Base-by-base conservation (phyloP, 2,113 vertebrate species). In the Otocyon megalotis region DNA sequence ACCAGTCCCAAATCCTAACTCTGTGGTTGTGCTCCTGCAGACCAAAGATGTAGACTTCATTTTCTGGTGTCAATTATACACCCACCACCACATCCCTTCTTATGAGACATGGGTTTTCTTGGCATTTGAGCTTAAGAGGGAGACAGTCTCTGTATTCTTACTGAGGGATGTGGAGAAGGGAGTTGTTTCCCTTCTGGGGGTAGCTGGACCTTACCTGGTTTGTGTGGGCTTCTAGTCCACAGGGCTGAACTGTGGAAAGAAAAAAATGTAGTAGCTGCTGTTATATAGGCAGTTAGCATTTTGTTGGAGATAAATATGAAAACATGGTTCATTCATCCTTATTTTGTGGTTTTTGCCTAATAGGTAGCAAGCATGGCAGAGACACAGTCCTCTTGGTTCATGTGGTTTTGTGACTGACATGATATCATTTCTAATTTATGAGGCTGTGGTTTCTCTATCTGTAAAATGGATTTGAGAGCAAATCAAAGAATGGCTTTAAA, bases 401-500 rank as follows among this genome's bases (percentile, higher is more conserved):
- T 67, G 5, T 76, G 62, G 50, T 79, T 94, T 90, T 80, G 56
- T 69, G 67, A 82, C 35, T 12, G 37, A 77, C 54, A 94, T 10
- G 35, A 93, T 82, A 93, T 92, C 48, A 85, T 69, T 62, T 63
- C n/a, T 80, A 43, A 74, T 74, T n/a, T 35, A 81, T 9, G 37
- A 94, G 71, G 67, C 37, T 2, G 0, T 76, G 48, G 76, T 94
- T 96, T 96, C 20, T 86, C 62, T 79, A 1, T 74, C 50, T 26
- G 32, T 76, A 88, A 92, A 88, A 67, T 87, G 88, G 30, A 77
- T 62, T 94, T 79, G 60, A 93, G 50, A 94, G 28, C 32, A 94
- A 88, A 88, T 35, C 28, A 74, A 15, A 20, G 9, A n/a, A 22
- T 83, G 48, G 8, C 8, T 53, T 79, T 92, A 81, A 65, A 74